A percentile compares a stretch with the other conserved stretches of the same genome.
These are phyloP conservation scores for Graptemys geographica DNA, from an alignment of 2,797 vertebrate species.

Conservation along the genomic window DNA sequence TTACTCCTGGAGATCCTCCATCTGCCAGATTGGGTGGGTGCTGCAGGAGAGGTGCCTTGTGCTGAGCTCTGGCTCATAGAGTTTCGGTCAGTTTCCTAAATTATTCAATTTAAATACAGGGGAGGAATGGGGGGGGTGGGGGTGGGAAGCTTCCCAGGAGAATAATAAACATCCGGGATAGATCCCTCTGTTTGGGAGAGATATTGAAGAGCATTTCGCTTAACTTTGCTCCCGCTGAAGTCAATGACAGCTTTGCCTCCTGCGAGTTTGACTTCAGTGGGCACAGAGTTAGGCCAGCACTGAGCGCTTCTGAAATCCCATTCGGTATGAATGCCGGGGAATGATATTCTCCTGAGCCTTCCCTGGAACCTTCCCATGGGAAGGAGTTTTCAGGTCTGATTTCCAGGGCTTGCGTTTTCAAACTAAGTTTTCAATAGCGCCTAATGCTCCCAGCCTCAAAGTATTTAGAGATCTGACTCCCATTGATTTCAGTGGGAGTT, in stretches of 20 bases:
- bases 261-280: neutral
- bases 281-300: neutral
- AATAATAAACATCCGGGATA: neutral
- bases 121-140: neutral
- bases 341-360: neutral
- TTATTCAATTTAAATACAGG: accelerated
- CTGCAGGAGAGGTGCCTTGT: accelerated
- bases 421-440: accelerated
- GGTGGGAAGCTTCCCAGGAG: neutral
- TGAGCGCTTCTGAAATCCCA: neutral
- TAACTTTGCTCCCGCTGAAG: neutral
- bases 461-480: neutral
- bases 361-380: neutral
- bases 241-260: neutral
- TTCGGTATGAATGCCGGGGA: neutral
- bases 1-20: neutral
- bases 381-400: neutral
- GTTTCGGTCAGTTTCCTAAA: neutral
- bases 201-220: neutral
- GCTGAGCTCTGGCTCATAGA: neutral
- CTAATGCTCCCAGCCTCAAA: neutral
- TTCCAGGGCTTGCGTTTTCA: neutral
- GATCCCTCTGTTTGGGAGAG: neutral
- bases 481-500: neutral
- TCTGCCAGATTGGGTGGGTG: neutral